Evolutionary conservation across 1,140 invertebrate genomes (phyloP).

Genomic region (Hyles euphorbiae): DNA sequence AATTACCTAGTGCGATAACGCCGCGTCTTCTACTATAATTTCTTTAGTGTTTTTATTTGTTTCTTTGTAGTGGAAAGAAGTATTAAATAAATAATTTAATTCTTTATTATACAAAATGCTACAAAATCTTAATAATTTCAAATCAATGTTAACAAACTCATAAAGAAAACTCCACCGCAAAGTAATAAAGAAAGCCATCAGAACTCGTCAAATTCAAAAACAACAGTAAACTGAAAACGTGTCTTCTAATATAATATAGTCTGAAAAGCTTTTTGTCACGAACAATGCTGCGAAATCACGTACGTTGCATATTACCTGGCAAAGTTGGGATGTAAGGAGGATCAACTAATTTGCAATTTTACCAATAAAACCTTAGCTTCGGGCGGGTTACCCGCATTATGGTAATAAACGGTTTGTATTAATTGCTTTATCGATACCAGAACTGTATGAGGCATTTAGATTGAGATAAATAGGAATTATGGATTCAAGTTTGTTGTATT

Average conservation of each 20-base stretch:
- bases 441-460: constrained; percentile 58
- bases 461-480: constrained; percentile 55
- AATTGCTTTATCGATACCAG: constrained; percentile 57
- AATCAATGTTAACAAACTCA: not conserved
- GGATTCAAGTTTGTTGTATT: constrained; percentile 26
- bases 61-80: too few relatives aligned
- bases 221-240: constrained; percentile 32
- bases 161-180: constrained; percentile 9
- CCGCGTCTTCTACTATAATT: too few relatives aligned
- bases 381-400: constrained; percentile 37
- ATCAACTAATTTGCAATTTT: constrained; percentile 51
- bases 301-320: constrained; percentile 44
- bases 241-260: constrained; percentile 31
- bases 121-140: too few relatives aligned
- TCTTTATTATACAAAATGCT: too few relatives aligned
- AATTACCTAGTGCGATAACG: too few relatives aligned
- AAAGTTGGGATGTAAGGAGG: constrained; percentile 34
- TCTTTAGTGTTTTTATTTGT: too few relatives aligned
- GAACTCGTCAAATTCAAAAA: constrained; percentile 27
- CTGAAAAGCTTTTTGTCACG: constrained; percentile 31
- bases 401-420: constrained; percentile 46
- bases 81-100: too few relatives aligned
- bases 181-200: constrained; percentile 25
- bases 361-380: constrained; percentile 54
- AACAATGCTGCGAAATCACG: constrained; percentile 34